A percentile compares a stretch with the other conserved stretches of the same genome.
Evolutionary conservation across 2,888 invertebrate species (phyloP).

Genomic region (Lapara coniferarum): DNA sequence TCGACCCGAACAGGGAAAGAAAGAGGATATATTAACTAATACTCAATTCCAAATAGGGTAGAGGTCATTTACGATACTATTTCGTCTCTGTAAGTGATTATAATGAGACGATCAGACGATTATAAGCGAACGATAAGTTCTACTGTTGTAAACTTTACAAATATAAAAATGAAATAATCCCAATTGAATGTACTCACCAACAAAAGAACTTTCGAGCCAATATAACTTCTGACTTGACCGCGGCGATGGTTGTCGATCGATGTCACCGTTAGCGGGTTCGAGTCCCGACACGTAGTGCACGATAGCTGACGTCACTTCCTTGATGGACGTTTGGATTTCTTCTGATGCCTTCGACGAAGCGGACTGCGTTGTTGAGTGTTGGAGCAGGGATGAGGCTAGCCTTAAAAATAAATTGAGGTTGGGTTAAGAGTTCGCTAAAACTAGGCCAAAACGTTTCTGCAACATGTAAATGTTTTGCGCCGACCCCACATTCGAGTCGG

Average conservation of each 20-base stretch:
- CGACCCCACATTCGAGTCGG: too few species aligned
- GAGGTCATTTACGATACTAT: too few species aligned
- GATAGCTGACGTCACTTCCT: conserved; percentile 96
- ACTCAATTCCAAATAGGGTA: too few species aligned
- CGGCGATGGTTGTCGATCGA: conserved; percentile 79
- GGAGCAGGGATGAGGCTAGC: conserved; percentile 86
- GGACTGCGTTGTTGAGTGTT: conserved; percentile 70
- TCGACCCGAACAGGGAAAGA: too few species aligned
- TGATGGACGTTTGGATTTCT: conserved; percentile 93
- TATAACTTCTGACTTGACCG: conserved; percentile 89
- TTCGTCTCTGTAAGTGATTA: too few species aligned
- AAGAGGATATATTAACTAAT: too few species aligned
- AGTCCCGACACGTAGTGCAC: conserved; percentile 93
- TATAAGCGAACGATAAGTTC: too few species aligned
- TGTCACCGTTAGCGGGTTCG: conserved; percentile 84
- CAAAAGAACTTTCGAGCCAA: conserved; percentile 96
- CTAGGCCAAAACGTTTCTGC: too few species aligned
- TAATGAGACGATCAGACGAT: too few species aligned
- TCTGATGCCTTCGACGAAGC: conserved; percentile 81
- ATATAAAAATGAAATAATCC: background rate
- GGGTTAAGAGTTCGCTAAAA: too few species aligned
- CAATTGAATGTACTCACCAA: conserved; percentile 58
- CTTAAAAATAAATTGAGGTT: conserved; percentile 62
- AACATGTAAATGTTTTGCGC: too few species aligned
- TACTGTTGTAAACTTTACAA: too few species aligned